Evolutionary conservation across 2,113 vertebrate genomes (phyloP), one percentile per base, ranked within the genome.

Genomic region (Halichoeres trimaculatus): DNA sequence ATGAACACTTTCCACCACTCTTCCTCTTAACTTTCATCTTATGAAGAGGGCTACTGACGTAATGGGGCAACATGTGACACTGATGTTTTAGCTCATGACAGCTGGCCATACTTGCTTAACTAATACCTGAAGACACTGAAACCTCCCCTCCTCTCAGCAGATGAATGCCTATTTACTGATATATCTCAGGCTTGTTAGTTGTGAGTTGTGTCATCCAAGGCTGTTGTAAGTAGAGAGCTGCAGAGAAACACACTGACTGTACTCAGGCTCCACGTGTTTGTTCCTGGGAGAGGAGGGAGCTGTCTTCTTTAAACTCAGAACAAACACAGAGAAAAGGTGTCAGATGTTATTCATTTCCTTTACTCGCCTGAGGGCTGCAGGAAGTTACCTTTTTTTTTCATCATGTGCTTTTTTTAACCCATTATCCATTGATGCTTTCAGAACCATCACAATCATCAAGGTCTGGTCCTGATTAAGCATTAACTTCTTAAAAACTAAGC

Each of bases 1-100:
- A 85, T 84, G 78, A 83, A 86, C 83, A 52, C 62, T 47, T 71
- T 36, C 69, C 22, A 74, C 48, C 58, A 60, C 35, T 60, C 61
- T 66, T 70, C 72, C 74, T 23, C 41, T 80, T 88, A 84, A 76
- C 62, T 43, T 47, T 54, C 41, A 61, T 34, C 13, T 57, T 47
- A 14, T 40, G 65, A 24, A 55, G 76, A 62, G 36, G 57, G 60
- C 52, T 30, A 30, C 3, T 58, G 63, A 78, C 45, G 20, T 48
- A 20, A 53, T n/a, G 43, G 52, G 76, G 74, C 85, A 76, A 53
- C 55, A 57, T 58, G 45, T 36, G 65, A 60, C 55, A 17, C 53
- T 62, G 70, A 78, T 55, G 35, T 61, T 61, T 56, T 35, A 57
- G 13, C 14, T 43, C 13, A 43, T 14, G 53, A 20, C 10, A 45